Evolutionary conservation across 1,140 invertebrate genomes (phyloP), one percentile per base, ranked within the genome.

Genomic region (Trissolcus basalis): DNA sequence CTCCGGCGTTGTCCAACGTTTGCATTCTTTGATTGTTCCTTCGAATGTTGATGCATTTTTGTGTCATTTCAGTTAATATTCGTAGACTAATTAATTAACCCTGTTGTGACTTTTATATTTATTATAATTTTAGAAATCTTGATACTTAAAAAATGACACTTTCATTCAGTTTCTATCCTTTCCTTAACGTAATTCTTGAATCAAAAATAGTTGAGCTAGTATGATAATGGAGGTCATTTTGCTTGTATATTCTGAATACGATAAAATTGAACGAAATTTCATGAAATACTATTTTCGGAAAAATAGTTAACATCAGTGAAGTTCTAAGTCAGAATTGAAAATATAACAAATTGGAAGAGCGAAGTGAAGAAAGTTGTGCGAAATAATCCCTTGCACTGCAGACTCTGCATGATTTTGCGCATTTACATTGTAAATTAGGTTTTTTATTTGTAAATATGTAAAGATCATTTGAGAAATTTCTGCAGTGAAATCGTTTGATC

Each of bases 51-150:
- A 41, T n/a, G 49, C 33, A 68, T 63, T 68, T 69, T 75, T 75
- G 72, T 75, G 72, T 75, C 72, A 76, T 70, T 65, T 70, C 64
- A 65, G 65, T 70, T 55, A 65, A 64, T 27, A 60, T 44, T 70
- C 64, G 48, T 50, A 70, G 44, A 27, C 6, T 27, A 3, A 35
- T 53, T 41, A 35, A 75, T 69, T 69, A n/a, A 69, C 64, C 54
- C 32, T 69, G 64, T 69, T 75, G 59, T 71, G 61, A 67, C 69
- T 75, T 64, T 75, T 75, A 75, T 75, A 75, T 75, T 75, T 75
- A 75, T 75, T 75, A 51, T 60, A 69, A 59, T 69, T 75, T 69
- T 55, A 16, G 1, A 59, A 59, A 54, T 47, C 10, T 39, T 39
- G 9, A 11, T 39, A 39, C n/a, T 39, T 11, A 39, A 39, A 39